These are phyloP conservation scores for Lagodon rhomboides DNA, from an alignment of 2,797 vertebrate species.

Conservation along the genomic window DNA sequence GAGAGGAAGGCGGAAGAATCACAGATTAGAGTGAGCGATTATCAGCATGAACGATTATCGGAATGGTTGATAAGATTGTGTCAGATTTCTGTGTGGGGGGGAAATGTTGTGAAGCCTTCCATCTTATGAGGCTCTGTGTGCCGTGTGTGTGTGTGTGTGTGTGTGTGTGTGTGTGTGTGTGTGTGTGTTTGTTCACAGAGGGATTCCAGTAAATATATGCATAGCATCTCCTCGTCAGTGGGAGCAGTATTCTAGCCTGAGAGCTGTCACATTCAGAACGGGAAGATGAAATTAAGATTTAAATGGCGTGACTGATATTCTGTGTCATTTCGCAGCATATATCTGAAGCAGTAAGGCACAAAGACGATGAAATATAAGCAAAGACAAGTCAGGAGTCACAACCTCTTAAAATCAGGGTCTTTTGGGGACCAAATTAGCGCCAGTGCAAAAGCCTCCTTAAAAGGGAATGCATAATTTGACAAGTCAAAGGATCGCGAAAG, in stretches of 20 bases:
- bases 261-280: constrained; percentile 26
- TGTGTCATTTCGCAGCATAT: constrained; percentile 26
- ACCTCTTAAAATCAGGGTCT: constrained; percentile 34
- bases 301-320: constrained; percentile 12
- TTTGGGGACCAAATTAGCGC: constrained; percentile 43
- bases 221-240: background rate
- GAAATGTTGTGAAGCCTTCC: constrained; percentile 36
- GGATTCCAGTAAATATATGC: constrained; percentile 33
- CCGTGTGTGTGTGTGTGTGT: background rate
- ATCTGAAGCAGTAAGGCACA: constrained; percentile 18
- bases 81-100: constrained; percentile 46
- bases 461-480: constrained; percentile 62
- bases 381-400: constrained; percentile 44
- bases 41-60: constrained; percentile 58
- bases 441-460: constrained; percentile 31
- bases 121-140: constrained; percentile 4
- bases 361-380: constrained; percentile 45
- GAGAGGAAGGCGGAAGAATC: constrained; percentile 45
- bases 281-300: constrained; percentile 19
- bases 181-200: constrained; percentile 14
- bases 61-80: constrained; percentile 59
- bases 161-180: background rate
- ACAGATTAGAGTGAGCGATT: constrained; percentile 68
- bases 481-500: constrained; percentile 54
- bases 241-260: background rate